Evolutionary conservation across 53 echinoderm and acorn worm species (phyloP).

Genomic region (Stichopus horrens): DNA sequence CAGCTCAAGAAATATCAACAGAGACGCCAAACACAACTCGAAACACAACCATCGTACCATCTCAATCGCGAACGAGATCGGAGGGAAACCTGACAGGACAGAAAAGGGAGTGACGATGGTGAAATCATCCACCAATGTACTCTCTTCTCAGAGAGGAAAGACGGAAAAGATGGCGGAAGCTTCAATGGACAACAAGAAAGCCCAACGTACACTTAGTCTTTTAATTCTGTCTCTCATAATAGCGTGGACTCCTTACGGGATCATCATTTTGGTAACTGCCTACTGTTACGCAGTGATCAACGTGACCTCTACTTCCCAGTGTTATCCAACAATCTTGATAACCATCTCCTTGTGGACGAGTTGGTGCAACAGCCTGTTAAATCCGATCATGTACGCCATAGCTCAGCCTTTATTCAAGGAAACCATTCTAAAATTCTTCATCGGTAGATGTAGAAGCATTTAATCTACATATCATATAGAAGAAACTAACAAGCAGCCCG

Average conservation of each 20-base stretch:
- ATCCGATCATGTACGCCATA: conserved; percentile 11
- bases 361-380: conserved; percentile 7
- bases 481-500: too few relatives aligned
- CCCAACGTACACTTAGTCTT: conserved; percentile 22
- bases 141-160: background rate
- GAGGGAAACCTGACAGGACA: too few relatives aligned
- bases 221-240: background rate
- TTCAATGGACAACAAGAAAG: background rate
- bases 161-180: background rate
- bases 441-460: background rate
- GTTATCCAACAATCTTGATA: conserved; percentile 3
- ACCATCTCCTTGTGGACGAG: background rate
- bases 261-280: background rate
- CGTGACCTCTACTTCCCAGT: background rate
- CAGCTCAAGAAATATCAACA: too few relatives aligned
- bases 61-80: background rate
- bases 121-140: too few relatives aligned
- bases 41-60: too few relatives aligned
- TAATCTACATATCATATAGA: too few relatives aligned
- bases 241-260: conserved; percentile 13
- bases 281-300: conserved; percentile 7
- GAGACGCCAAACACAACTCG: too few relatives aligned
- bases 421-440: background rate
- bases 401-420: conserved; percentile 20
- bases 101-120: too few relatives aligned